Evolutionary conservation across 2,113 vertebrate species (phyloP).

Genomic region (Loxodonta africana): DNA sequence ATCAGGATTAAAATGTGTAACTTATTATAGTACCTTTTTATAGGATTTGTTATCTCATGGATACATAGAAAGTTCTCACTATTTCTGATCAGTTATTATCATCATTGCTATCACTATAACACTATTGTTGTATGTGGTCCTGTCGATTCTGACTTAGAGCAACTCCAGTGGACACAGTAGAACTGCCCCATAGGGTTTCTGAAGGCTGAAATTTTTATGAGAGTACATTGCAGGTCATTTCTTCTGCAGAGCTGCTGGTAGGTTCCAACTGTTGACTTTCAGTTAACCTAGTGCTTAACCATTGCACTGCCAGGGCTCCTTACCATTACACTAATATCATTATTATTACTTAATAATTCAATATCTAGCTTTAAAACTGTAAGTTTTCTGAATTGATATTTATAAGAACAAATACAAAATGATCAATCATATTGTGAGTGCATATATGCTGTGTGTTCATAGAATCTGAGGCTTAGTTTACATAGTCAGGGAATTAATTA

Average conservation of each 20-base stretch:
- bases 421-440: neutral
- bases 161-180: no score
- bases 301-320: no score
- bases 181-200: no score
- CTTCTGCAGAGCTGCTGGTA: no score
- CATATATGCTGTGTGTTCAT: neutral
- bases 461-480: neutral
- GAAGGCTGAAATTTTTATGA: no score
- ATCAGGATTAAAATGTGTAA: neutral
- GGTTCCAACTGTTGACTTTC: no score
- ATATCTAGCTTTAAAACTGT: neutral
- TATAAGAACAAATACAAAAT: neutral
- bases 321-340: neutral
- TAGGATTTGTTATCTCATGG: fast-evolving
- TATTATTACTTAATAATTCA: neutral
- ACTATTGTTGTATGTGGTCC: no score
- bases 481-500: neutral
- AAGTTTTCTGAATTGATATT: neutral
- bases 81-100: neutral
- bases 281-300: no score
- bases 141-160: no score
- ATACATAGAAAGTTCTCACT: neutral
- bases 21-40: neutral
- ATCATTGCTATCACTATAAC: neutral
- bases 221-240: no score